Percentiles rank a stretch among this genome's conserved stretches.
These are phyloP conservation scores for Acanthosoma haemorrhoidale DNA, from an alignment of 2,888 invertebrate species.

Conservation along the genomic window DNA sequence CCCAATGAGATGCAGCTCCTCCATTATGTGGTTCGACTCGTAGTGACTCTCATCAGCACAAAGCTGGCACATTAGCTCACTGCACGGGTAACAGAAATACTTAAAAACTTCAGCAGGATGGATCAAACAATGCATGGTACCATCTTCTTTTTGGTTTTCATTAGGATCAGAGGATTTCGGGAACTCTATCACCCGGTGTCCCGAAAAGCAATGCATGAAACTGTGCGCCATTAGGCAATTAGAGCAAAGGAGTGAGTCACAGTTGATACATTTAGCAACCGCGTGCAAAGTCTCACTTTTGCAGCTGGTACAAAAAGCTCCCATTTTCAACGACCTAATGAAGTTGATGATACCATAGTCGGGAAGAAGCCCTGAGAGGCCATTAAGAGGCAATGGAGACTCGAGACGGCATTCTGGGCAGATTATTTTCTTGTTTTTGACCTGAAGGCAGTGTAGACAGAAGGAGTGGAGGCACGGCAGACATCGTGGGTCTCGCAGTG, in stretches of 20 bases:
- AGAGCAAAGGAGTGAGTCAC: conserved; percentile 90
- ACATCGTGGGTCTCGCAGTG: conserved; percentile 66
- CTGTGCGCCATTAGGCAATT: conserved; percentile 98
- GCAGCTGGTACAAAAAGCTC: conserved; percentile 85
- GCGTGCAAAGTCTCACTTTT: conserved; percentile 91
- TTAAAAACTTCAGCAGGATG: conserved; percentile 87
- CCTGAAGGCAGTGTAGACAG: conserved; percentile 72
- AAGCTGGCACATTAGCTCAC: conserved; percentile 88
- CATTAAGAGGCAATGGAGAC: conserved; percentile 51
- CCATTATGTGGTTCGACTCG: conserved; percentile 73
- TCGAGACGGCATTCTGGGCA: conserved; percentile 64
- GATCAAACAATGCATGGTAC: conserved; percentile 69
- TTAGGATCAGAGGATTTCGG: conserved; percentile 47
- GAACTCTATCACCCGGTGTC: conserved; percentile 73
- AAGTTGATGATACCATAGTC: conserved; percentile 56
- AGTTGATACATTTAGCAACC: conserved; percentile 92
- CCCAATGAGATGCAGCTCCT: conserved; percentile 74
- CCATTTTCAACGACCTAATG: conserved; percentile 44
- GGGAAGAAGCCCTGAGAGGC: conserved; percentile 61
- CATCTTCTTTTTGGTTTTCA: conserved; percentile 48
- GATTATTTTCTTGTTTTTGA: conserved; percentile 64
- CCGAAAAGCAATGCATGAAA: conserved; percentile 98
- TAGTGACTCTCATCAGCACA: conserved; percentile 87
- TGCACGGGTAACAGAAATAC: conserved; percentile 91
- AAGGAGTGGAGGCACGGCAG: conserved; percentile 80